phyloP scores from a whole-genome alignment of 2,113 vertebrate species.

The Lasiurus borealis region DNA sequence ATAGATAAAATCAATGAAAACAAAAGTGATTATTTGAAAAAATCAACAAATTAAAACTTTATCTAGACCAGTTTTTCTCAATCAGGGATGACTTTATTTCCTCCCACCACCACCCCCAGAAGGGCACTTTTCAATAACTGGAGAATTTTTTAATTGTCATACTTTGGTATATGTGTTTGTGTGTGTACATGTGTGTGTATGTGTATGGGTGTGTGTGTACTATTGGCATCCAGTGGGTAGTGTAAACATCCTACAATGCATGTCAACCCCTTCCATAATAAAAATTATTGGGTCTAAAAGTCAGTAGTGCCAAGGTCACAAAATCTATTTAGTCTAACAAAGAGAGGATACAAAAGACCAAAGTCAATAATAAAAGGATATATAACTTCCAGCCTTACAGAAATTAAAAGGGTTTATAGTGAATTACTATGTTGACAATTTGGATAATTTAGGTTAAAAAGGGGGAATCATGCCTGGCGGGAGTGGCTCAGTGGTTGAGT shows the following conservation, averaged over 20 bases:
- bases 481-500: no score
- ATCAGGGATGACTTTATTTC: not conserved
- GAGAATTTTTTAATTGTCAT: not conserved
- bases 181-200: not conserved
- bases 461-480: not conserved
- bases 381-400: not conserved
- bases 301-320: not conserved
- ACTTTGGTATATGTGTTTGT: not conserved
- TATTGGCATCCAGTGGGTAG: not conserved
- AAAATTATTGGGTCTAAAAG: not conserved
- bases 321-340: not conserved
- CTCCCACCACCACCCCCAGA: accelerated
- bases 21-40: not conserved
- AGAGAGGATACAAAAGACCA: not conserved
- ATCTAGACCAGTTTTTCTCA: not conserved
- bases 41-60: slow-evolving; percentile 24
- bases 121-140: not conserved
- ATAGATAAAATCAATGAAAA: not conserved
- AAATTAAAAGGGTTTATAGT: not conserved
- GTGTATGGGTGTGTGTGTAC: not conserved
- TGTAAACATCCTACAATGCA: not conserved
- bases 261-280: not conserved
- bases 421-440: not conserved
- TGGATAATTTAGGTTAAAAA: slow-evolving; percentile 5
- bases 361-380: not conserved